Conservation (phyloP, 2,888 invertebrate genomes). For the Melanargia galathea region DNA sequence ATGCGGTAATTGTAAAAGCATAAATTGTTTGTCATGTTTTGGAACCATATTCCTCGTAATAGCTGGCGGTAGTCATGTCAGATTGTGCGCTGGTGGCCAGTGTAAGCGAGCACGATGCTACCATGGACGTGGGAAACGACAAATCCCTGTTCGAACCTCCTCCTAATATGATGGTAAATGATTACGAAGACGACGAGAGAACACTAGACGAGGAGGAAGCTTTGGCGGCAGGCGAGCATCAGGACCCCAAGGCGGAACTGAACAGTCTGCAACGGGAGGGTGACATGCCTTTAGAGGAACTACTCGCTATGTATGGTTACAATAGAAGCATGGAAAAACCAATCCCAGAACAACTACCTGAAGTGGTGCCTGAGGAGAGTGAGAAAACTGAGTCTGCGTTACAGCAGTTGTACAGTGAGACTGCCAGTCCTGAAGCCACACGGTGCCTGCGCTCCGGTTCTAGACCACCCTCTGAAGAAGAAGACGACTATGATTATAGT, state of each 20-base stretch:
- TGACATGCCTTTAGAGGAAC: conserved; percentile 97
- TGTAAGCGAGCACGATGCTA: conserved; percentile 80
- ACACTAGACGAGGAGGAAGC: conserved; percentile 99
- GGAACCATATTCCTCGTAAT: conserved; percentile 59
- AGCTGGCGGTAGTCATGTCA: conserved; percentile 75
- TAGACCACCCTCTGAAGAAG: conserved; percentile 90
- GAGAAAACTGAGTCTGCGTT: conserved; percentile 77
- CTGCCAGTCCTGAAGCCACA: conserved; percentile 69
- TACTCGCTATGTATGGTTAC: conserved; percentile 94
- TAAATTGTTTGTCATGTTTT: conserved; percentile 58
- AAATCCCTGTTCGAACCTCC: conserved; percentile 92
- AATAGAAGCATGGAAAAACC: conserved; percentile 76
- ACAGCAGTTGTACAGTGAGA: conserved; percentile 70
- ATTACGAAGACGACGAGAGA: conserved; percentile 98
- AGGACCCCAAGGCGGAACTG: conserved; percentile 93
- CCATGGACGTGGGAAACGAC: conserved; percentile 80
- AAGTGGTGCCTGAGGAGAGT: conserved; percentile 64
- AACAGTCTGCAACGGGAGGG: conserved; percentile 95
- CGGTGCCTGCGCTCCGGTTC: conserved; percentile 84
- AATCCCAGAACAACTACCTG: conserved; percentile 58
- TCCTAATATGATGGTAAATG: conserved; percentile 98
- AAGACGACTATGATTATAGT: conserved; percentile 91
- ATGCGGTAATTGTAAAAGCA: conserved; percentile 38
- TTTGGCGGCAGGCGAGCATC: conserved; percentile 91
- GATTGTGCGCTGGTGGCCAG: conserved; percentile 80